Evolutionary conservation across 2,888 invertebrate species (phyloP).

Genomic region (Seira sanloemensis): DNA sequence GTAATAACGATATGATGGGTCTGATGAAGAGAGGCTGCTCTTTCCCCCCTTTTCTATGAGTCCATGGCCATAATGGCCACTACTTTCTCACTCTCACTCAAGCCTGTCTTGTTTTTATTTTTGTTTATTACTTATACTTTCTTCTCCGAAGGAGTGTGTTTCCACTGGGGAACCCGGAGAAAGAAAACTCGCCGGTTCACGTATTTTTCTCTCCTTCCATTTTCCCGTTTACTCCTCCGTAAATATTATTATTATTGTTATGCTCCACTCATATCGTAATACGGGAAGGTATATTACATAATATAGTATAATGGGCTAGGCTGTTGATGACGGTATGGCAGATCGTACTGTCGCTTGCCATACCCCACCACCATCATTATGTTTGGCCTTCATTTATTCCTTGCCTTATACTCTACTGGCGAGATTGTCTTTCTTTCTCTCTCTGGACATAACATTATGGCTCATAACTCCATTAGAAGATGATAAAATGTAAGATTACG

Average conservation of each 20-base stretch:
- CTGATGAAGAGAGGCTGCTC: conserved; percentile 37
- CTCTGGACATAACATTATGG: conserved; percentile 70
- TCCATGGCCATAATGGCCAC: conserved; percentile 32
- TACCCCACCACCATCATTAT: conserved; percentile 22
- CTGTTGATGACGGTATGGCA: conserved; percentile 38
- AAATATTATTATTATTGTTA: not conserved
- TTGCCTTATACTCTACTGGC: not conserved
- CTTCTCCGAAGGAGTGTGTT: not conserved
- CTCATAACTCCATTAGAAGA: conserved; percentile 74
- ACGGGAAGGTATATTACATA: not conserved
- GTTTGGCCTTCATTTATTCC: conserved; percentile 6
- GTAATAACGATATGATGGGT: conserved; percentile 51
- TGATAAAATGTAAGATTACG: conserved; percentile 71
- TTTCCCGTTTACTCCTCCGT: not conserved
- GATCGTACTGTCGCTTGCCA: conserved; percentile 20
- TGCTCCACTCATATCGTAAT: not conserved
- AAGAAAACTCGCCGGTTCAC: not conserved
- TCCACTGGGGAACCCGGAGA: not conserved
- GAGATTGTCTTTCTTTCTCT: not conserved
- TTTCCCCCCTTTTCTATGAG: conserved; percentile 5
- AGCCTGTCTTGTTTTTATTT: conserved; percentile 26
- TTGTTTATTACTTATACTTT: conserved; percentile 35
- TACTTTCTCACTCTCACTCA: conserved; percentile 6
- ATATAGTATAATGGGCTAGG: not conserved
- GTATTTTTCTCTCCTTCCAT: not conserved